phyloP scores from a whole-genome alignment of 2,888 invertebrate species.

The Horisme vitalbata region DNA sequence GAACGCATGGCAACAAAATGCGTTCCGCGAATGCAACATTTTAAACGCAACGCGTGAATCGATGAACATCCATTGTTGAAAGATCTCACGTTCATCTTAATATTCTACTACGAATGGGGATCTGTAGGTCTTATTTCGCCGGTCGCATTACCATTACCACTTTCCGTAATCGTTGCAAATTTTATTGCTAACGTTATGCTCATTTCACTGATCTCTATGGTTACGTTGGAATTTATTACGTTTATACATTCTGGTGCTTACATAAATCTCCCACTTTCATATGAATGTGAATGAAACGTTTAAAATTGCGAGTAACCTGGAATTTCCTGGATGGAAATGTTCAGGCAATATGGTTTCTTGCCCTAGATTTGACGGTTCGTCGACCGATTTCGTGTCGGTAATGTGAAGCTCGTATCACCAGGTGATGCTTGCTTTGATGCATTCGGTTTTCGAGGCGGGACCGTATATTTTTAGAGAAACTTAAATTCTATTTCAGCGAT shows the following conservation, averaged over 20 bases:
- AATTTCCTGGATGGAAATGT: slow-evolving; percentile 52
- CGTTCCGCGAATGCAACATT: slow-evolving; percentile 67
- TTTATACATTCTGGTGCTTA: slow-evolving; percentile 10
- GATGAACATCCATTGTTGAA: slow-evolving; percentile 42
- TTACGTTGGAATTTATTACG: slow-evolving; percentile 38
- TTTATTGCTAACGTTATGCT: slow-evolving; percentile 49
- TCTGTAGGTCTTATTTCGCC: slow-evolving; percentile 36
- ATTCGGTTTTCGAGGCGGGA: slow-evolving; percentile 56
- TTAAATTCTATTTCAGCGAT: slow-evolving; percentile 58
- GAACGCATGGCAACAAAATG: slow-evolving; percentile 57
- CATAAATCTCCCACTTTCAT: too few species aligned
- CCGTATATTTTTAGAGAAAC: slow-evolving; percentile 64
- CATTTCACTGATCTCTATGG: slow-evolving; percentile 43
- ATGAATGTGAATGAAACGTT: slow-evolving; percentile 21
- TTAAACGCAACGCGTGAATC: slow-evolving; percentile 54
- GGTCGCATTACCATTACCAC: slow-evolving; percentile 42
- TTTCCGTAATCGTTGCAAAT: slow-evolving; percentile 52
- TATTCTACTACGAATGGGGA: slow-evolving; percentile 30
- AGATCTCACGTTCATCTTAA: slow-evolving; percentile 34
- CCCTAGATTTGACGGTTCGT: slow-evolving; percentile 75
- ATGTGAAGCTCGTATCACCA: slow-evolving; percentile 61
- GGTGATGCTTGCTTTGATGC: slow-evolving; percentile 62
- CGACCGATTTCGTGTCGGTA: slow-evolving; percentile 69
- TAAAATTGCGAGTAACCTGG: slow-evolving; percentile 36
- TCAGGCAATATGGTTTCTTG: slow-evolving; percentile 64